Conservation (phyloP, 1,140 invertebrate species). For the Cryptotermes secundus region DNA sequence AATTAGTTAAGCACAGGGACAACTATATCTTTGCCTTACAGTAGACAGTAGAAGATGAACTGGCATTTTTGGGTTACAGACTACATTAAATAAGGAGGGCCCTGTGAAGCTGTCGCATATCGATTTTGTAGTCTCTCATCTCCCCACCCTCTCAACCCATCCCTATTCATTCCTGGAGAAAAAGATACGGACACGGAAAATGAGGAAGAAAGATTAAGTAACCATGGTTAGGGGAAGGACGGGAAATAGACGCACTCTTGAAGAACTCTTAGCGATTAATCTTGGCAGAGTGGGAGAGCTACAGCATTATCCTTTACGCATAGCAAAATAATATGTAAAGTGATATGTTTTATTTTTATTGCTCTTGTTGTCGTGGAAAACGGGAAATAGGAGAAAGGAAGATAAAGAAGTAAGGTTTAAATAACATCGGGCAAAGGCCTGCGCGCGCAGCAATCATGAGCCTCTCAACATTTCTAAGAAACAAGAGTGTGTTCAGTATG, state of each 20-base stretch:
- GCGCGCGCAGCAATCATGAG: too few species aligned
- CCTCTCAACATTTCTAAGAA: too few species aligned
- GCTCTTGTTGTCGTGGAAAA: neutral
- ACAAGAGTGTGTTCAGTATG: too few species aligned
- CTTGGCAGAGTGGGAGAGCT: neutral
- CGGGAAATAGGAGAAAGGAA: neutral
- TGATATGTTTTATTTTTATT: neutral
- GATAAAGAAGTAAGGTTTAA: neutral
- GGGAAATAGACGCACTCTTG: neutral
- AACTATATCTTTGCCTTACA: neutral
- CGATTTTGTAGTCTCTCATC: neutral
- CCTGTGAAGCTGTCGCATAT: neutral
- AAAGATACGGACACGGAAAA: conserved; percentile 5
- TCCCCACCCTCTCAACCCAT: neutral
- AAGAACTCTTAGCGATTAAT: neutral
- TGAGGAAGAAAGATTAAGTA: conserved; percentile 16
- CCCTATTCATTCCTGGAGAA: neutral
- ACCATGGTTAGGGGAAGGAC: neutral
- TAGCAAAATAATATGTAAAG: conserved; percentile 18
- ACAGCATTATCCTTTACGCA: conserved; percentile 9
- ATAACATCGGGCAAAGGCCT: too few species aligned
- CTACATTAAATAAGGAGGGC: neutral
- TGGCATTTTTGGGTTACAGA: neutral
- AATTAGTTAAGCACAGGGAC: too few species aligned
- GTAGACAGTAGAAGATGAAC: neutral